These are phyloP conservation scores for Montipora cactus DNA, from an alignment of 64 coral and sea anemone genomes.

Conservation along the genomic window DNA sequence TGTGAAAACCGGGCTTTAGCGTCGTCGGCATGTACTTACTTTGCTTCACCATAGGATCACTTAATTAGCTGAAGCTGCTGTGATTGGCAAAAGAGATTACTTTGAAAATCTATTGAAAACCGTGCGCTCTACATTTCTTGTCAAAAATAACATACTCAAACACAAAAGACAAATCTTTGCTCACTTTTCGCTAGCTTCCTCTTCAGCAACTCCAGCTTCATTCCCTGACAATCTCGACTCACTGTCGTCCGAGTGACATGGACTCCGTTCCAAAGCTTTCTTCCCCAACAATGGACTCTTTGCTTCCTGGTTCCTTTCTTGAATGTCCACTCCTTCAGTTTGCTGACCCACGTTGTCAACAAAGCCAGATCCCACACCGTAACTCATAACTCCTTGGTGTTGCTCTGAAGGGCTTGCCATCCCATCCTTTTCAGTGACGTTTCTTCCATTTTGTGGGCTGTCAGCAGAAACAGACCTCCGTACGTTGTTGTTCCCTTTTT, in stretches of 20 bases:
- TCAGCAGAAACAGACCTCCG: neutral
- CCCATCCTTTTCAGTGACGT: neutral
- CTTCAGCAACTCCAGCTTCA: slow-evolving; percentile 21
- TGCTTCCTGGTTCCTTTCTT: slow-evolving; percentile 9
- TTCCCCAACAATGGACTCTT: neutral
- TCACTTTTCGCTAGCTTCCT: slow-evolving; percentile 34
- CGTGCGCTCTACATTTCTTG: neutral
- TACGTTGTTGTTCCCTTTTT: neutral
- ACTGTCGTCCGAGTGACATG: slow-evolving; percentile 61
- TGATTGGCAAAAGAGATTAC: too few relatives aligned
- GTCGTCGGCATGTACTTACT: too few relatives aligned
- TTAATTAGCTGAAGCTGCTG: too few relatives aligned
- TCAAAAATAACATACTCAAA: neutral
- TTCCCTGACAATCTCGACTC: slow-evolving; percentile 36
- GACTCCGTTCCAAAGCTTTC: slow-evolving; percentile 9
- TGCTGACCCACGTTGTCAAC: neutral
- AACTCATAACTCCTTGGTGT: neutral
- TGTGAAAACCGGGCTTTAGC: too few relatives aligned
- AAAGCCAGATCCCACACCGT: neutral
- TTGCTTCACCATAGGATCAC: too few relatives aligned
- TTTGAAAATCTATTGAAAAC: too few relatives aligned
- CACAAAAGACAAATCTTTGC: neutral
- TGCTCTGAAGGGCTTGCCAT: neutral
- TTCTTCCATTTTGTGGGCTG: neutral
- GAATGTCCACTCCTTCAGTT: neutral